Evolutionary conservation across 2,797 vertebrate genomes (phyloP), one percentile per base, ranked within the genome.

Genomic region (Bucorvus abyssinicus): DNA sequence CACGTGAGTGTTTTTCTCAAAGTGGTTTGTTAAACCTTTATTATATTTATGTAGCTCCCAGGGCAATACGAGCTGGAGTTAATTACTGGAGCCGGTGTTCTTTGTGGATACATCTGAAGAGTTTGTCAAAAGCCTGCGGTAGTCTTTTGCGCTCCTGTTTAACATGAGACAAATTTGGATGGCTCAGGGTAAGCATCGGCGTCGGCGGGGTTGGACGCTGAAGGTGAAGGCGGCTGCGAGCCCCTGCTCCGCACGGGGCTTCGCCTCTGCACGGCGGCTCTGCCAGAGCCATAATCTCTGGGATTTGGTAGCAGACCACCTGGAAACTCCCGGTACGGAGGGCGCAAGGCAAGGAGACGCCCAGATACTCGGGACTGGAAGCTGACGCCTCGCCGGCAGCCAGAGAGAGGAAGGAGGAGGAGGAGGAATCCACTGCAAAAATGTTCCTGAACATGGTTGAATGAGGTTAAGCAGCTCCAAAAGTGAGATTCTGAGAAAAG

Each of bases 401-500:
- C 38, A 14, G 34, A 49, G 36, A 77, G 56, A 67, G 76, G 68
- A 59, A 42, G 59, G 53, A 85, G 27, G 40, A 87, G 24, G 50
- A 74, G 49, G 61, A 88, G 49, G 60, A 83, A 90, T 27, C n/a
- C 57, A 27, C 67, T 32, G 24, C 55, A 65, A 53, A 91, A 84
- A 24, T 29, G 18, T 38, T 69, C 70, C 40, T 10, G 1, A 61
- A 7, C 8, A 2, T 0, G 21, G 57, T 24, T 64, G 74, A 23
- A 78, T 5, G 76, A 88, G 69, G 49, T 53, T 84, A 80, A 68
- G 69, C 65, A 79, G 74, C 74, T 89, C 67, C 80, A 60, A 65
- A 87, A 65, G 75, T 45, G 55, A 73, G 65, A 29, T 87, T 87
- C 82, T 89, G 69, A 84, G 89, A 70, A 61, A 60, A 87, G 50